These are phyloP conservation scores for Amiota minor DNA, from an alignment of 2,888 invertebrate species.

Conservation along the genomic window DNA sequence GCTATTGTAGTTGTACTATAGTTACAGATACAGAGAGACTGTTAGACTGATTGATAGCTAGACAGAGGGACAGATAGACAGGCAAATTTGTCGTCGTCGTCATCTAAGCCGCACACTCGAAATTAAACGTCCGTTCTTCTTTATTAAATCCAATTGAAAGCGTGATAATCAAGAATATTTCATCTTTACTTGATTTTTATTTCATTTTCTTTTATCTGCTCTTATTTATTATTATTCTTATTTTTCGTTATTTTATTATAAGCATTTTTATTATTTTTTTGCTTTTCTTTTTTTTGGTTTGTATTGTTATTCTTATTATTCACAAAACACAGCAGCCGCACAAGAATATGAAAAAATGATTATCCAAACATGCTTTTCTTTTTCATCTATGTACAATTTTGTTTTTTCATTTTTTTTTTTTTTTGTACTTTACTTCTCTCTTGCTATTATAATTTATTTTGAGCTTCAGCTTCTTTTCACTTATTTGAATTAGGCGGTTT, in stretches of 20 bases:
- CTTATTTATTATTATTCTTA: slow-evolving; percentile 23
- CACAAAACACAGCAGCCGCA: background rate
- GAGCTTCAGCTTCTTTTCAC: slow-evolving; percentile 18
- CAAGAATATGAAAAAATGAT: background rate
- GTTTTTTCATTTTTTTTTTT: background rate
- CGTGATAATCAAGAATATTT: slow-evolving; percentile 64
- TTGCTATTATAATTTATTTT: slow-evolving; percentile 14
- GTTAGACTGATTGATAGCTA: slow-evolving; percentile 34
- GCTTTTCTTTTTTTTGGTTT: slow-evolving; percentile 24
- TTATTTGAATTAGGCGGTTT: slow-evolving; percentile 18
- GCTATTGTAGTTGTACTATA: no score
- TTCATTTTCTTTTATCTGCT: slow-evolving; percentile 22
- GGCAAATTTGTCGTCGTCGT: background rate
- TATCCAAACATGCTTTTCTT: slow-evolving; percentile 4
- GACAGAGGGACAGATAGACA: slow-evolving; percentile 14
- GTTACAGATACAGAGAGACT: no score
- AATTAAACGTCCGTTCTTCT: slow-evolving; percentile 71
- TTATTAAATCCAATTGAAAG: slow-evolving; percentile 73
- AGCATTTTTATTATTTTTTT: slow-evolving; percentile 17
- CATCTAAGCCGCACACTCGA: slow-evolving; percentile 56
- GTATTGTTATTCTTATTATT: slow-evolving; percentile 14
- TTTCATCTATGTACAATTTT: slow-evolving; percentile 6
- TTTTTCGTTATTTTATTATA: slow-evolving; percentile 18
- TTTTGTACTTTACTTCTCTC: background rate
- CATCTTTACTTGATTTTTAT: slow-evolving; percentile 54